Base-by-base conservation (phyloP, 2,797 vertebrate species). In the Sciurus carolinensis region DNA sequence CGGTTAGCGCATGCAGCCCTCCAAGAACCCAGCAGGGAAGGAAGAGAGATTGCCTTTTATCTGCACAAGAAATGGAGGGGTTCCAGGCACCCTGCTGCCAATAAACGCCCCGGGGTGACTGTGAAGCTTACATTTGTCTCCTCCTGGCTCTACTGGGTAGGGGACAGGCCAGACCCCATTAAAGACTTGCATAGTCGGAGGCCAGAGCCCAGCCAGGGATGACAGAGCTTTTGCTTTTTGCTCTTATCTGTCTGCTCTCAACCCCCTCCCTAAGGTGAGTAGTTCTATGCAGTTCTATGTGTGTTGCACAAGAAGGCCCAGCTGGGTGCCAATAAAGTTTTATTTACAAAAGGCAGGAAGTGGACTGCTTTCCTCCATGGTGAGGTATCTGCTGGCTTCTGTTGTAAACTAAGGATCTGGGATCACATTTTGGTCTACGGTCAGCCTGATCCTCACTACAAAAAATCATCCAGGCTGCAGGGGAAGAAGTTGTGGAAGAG, bases 1-100 rank as follows among this genome's bases (percentile, higher is more conserved):
- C 6, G 0, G 0, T 50, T 52, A 50, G 52, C 2, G 6, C 39
- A 13, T 4, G 0, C 3, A 13, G 36, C 22, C 0, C 11, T 36
- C 8, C 12, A n/a, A 67, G 36, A 59, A 22, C 24, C 69, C 42
- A 39, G 28, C 3, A 1, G 39, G 30, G 42, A 72, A 72, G 54
- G 42, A 73, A 44, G 54, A 77, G 26, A 26, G 3, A 26, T 17
- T 5, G 7, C 10, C 18, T 67, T 52, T 50, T 47, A 75, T 57
- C 47, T 52, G 54, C 15, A 2, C 66, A 36, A 1, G 57, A 69
- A 67, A 36, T 24, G 24, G 47, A 28, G 36, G 26, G 22, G n/a
- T 57, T 73, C 17, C 77, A 59, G 64, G 42, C 24, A 36, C 42
- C 18, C 14, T 20, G 26, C 72, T 62, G 71, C 18, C 18, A 33